Conservation (phyloP, 2,797 vertebrate genomes). For the Cossypha niveicapilla region DNA sequence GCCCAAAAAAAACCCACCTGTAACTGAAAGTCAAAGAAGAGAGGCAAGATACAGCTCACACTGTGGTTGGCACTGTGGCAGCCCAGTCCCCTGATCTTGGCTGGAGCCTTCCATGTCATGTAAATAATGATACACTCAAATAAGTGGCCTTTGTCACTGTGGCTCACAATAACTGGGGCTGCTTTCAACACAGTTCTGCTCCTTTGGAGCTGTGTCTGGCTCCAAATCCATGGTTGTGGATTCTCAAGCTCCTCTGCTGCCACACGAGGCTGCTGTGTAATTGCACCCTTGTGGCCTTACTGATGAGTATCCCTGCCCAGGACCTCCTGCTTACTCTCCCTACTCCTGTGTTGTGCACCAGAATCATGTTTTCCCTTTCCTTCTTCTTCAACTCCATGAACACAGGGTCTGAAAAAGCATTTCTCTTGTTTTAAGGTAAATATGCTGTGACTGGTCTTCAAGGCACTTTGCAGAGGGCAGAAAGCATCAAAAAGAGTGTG, state of each 20-base stretch:
- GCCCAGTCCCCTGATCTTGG: background rate
- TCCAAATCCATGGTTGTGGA: background rate
- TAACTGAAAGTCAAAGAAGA: background rate
- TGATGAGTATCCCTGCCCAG: background rate
- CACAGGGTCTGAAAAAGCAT: background rate
- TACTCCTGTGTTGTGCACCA: background rate
- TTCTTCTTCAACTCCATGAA: background rate
- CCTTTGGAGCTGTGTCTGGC: background rate
- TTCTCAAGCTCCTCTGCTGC: background rate
- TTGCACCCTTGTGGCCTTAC: background rate
- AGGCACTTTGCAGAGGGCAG: background rate
- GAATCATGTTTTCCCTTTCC: background rate
- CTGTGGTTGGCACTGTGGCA: background rate
- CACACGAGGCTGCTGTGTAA: accelerated
- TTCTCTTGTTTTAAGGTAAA: background rate
- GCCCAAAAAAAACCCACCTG: background rate
- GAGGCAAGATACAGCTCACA: background rate
- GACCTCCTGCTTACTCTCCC: background rate
- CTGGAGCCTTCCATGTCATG: background rate
- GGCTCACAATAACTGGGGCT: background rate
- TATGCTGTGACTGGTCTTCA: background rate
- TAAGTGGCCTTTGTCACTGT: background rate
- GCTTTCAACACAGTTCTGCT: background rate
- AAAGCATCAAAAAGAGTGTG: background rate
- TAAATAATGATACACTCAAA: background rate